Evolutionary conservation across 2,113 vertebrate genomes (phyloP).

Genomic region (Ascaphus truei): DNA sequence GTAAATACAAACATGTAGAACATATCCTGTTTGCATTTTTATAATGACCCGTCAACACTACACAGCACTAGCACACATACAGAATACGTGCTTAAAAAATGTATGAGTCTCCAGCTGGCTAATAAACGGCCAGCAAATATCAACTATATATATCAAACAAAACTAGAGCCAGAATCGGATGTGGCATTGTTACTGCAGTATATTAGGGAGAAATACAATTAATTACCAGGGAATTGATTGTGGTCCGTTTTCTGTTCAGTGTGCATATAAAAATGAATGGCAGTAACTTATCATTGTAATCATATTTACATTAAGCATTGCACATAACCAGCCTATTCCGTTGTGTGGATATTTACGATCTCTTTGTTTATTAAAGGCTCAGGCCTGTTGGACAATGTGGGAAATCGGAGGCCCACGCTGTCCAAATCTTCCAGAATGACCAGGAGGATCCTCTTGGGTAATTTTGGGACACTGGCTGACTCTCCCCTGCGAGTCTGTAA

Average conservation of each 20-base stretch:
- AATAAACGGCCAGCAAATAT: conserved; percentile 6
- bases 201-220: neutral
- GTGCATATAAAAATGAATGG: conserved; percentile 6
- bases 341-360: neutral
- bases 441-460: too few relatives aligned
- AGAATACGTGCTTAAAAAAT: too few relatives aligned
- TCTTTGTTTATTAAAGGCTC: neutral
- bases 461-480: too few relatives aligned
- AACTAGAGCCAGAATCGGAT: neutral
- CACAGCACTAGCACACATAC: too few relatives aligned
- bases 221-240: neutral
- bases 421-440: too few relatives aligned
- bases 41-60: too few relatives aligned
- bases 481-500: too few relatives aligned
- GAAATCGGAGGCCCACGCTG: too few relatives aligned
- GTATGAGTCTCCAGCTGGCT: too few relatives aligned
- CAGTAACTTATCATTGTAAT: neutral
- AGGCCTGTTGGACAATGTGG: too few relatives aligned
- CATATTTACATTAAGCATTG: neutral
- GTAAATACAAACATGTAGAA: too few relatives aligned
- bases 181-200: conserved; percentile 1
- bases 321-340: conserved; percentile 1
- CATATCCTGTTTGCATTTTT: too few relatives aligned
- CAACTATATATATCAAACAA: conserved; percentile 5
- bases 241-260: neutral